Evolutionary conservation across 2,797 vertebrate species (phyloP).

Genomic region (Gouania willdenowi): DNA sequence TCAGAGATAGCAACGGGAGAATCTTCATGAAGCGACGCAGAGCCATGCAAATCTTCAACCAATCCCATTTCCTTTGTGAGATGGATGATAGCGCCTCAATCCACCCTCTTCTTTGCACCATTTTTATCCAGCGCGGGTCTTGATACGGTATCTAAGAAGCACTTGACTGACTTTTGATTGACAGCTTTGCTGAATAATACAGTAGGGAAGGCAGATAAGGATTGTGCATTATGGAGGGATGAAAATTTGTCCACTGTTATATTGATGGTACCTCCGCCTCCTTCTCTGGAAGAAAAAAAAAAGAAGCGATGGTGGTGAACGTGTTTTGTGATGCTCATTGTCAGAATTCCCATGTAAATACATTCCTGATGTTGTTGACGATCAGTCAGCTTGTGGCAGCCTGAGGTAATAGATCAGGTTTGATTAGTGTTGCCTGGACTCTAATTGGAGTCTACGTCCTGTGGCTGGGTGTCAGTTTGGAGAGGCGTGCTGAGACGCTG

Average conservation of each 20-base stretch:
- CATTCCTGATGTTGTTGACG: conserved; percentile 3
- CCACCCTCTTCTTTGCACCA: conserved; percentile 3
- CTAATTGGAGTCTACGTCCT: conserved; percentile 65
- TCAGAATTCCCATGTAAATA: conserved; percentile 3
- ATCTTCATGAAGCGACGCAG: conserved; percentile 34
- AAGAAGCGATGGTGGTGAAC: neutral
- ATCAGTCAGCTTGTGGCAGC: conserved; percentile 33
- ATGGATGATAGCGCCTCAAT: conserved; percentile 29
- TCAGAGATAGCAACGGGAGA: conserved; percentile 33
- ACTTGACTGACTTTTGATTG: conserved; percentile 55
- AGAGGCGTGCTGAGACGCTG: conserved; percentile 40
- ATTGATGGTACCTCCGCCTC: too few species aligned
- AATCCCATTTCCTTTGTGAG: conserved; percentile 43
- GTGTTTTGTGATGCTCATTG: neutral
- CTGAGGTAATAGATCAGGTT: conserved; percentile 61
- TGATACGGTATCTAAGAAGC: conserved; percentile 47
- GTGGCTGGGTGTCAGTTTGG: conserved; percentile 59
- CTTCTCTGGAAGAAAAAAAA: neutral
- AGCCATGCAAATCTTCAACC: conserved; percentile 56
- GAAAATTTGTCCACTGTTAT: conserved; percentile 55
- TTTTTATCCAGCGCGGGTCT: conserved; percentile 17
- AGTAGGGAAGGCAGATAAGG: conserved; percentile 51
- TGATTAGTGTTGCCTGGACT: conserved; percentile 63
- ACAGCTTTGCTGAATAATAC: conserved; percentile 41
- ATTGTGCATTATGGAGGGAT: conserved; percentile 41